Evolutionary conservation across 2,797 vertebrate species (phyloP).

Genomic region (Setipinna tenuifilis): DNA sequence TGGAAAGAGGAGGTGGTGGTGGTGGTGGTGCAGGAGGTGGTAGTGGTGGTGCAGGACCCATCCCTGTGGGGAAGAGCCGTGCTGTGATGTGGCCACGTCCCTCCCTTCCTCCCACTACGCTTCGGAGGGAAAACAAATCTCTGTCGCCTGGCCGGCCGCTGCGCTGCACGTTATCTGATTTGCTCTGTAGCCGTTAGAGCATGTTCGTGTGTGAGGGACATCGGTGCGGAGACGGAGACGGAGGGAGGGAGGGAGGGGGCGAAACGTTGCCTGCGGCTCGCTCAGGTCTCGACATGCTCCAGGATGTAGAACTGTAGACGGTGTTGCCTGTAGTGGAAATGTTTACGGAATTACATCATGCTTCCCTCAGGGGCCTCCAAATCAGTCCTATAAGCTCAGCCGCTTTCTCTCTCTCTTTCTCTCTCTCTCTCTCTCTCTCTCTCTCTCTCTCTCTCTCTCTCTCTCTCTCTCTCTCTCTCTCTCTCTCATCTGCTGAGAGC

Average conservation of each 20-base stretch:
- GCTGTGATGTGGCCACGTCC: not conserved
- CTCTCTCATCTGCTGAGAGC: not conserved
- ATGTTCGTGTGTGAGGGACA: not conserved
- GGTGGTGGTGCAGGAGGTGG: not conserved
- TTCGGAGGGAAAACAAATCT: not conserved
- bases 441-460: not conserved
- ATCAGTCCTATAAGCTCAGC: slow-evolving; percentile 35
- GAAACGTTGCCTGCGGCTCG: slow-evolving; percentile 33
- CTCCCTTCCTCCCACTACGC: not conserved
- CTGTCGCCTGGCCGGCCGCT: not conserved
- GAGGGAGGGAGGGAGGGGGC: not conserved
- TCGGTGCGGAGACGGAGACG: no score
- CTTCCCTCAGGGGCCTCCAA: slow-evolving; percentile 38
- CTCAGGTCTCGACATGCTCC: slow-evolving; percentile 64
- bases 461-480: not conserved
- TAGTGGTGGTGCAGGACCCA: not conserved
- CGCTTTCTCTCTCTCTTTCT: not conserved
- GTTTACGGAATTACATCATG: slow-evolving; percentile 66
- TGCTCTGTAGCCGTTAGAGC: not conserved
- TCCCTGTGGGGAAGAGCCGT: not conserved
- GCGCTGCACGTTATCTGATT: not conserved
- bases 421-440: not conserved
- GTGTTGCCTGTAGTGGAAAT: slow-evolving; percentile 55
- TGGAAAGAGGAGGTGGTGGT: no score
- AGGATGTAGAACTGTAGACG: slow-evolving; percentile 48